Evolutionary conservation across 2,888 invertebrate genomes (phyloP).

Genomic region (Steinernema scapterisci): DNA sequence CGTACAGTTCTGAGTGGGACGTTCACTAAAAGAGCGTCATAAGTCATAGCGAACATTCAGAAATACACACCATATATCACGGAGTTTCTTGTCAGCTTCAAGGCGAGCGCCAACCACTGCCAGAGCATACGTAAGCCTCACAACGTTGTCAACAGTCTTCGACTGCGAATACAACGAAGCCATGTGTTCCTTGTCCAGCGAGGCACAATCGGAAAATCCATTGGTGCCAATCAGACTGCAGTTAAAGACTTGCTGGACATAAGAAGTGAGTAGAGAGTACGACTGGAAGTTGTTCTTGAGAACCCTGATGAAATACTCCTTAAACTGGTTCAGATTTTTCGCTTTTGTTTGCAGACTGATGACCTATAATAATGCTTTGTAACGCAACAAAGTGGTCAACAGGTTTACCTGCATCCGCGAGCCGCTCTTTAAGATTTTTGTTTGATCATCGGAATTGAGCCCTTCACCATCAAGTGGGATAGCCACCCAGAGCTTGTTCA

Average conservation of each 20-base stretch:
- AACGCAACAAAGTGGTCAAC: neutral
- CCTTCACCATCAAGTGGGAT: constrained; percentile 55
- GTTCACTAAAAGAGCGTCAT: neutral
- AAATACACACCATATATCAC: constrained; percentile 46
- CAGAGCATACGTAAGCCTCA: constrained; percentile 62
- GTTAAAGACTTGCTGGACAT: constrained; percentile 60
- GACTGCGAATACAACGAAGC: constrained; percentile 39
- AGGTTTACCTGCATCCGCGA: constrained; percentile 22
- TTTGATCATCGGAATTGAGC: constrained; percentile 47
- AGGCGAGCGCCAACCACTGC: constrained; percentile 57
- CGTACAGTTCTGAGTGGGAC: constrained; percentile 52
- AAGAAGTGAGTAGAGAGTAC: constrained; percentile 62
- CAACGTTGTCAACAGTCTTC: constrained; percentile 55
- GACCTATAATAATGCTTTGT: constrained; percentile 23
- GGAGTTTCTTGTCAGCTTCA: constrained; percentile 49
- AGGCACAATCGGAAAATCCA: constrained; percentile 33
- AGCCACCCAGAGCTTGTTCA: constrained; percentile 48
- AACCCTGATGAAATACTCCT: constrained; percentile 63
- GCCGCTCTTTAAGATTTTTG: constrained; percentile 35
- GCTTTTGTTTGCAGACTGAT: constrained; percentile 48
- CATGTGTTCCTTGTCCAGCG: constrained; percentile 34
- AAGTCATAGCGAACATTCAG: too few species aligned
- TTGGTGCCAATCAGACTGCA: constrained; percentile 36
- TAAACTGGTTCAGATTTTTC: constrained; percentile 58
- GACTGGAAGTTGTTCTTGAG: constrained; percentile 64